Base-by-base conservation (phyloP, 30 jellyfish, hydroid and myxozoan genomes). In the Rhopilema esculentum region DNA sequence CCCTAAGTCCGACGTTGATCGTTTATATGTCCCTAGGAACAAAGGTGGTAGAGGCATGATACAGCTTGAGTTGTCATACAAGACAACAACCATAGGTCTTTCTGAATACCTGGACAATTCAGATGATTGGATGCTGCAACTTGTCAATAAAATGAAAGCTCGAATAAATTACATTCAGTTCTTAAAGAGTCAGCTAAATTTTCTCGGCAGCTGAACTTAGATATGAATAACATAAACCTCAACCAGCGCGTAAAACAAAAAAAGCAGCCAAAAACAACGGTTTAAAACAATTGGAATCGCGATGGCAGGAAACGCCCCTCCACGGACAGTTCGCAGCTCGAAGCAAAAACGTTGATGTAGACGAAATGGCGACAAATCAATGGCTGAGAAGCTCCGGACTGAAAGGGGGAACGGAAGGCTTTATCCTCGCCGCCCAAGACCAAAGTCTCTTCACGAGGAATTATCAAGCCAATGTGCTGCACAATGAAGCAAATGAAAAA, bases 281-380 rank as follows among this genome's bases (percentile, higher is more conserved):
- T n/a, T n/a, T n/a, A n/a, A n/a, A n/a, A n/a, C n/a, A n/a, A n/a
- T n/a, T n/a, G n/a, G n/a, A n/a, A n/a, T n/a, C n/a, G n/a, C n/a
- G n/a, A n/a, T n/a, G n/a, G n/a, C n/a, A n/a, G n/a, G n/a, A n/a
- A 32, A 74, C 29, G 27, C 77, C 77, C 21, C 85, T 74, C 23
- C 85, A 74, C 25, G 85, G 85, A 74, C 85, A 74, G 85, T 74
- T 74, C 27, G 69, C 28, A 2, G n/a, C n/a, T n/a, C n/a, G n/a
- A n/a, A 23, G 31, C 74, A 22, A 40, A 74, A 29, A 74, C 78
- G 62, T 25, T 1, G 7, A 31, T 26, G 81, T 8, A n/a, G 81
- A 70, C n/a, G 16, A 70, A 31, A 4, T 26, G 52, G 81, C 81
- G 2, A 70, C 81, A 15, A 26, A 8, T 75, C 86, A 75, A 33